Evolutionary conservation across 2,113 vertebrate genomes (phyloP).

Genomic region (Rhinopithecus roxellana): DNA sequence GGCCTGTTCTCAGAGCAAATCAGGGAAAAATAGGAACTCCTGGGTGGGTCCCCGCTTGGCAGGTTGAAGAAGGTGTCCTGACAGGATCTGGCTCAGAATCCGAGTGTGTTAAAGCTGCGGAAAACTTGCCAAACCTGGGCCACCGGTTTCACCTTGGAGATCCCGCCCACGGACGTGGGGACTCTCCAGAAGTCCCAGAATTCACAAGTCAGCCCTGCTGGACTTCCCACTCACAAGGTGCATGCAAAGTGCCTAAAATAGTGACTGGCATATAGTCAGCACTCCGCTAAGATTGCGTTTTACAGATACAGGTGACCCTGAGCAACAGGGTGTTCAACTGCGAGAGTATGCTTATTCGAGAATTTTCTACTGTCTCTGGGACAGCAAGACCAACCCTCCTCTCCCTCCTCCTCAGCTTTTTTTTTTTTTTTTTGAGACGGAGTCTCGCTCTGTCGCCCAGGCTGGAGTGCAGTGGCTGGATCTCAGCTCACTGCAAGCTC

Average conservation of each 20-base stretch:
- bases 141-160: not conserved
- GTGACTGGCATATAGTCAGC: not conserved
- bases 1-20: not conserved
- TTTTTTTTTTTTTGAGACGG: no score
- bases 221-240: not conserved
- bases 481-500: no score
- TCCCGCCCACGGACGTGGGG: not conserved
- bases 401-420: not conserved
- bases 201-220: no score
- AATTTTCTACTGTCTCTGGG: not conserved
- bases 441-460: no score
- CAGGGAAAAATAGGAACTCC: not conserved
- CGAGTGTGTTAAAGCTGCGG: not conserved
- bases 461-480: no score
- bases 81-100: not conserved
- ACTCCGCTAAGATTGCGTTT: not conserved
- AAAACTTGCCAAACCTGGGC: not conserved
- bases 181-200: not conserved
- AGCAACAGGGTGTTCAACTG: not conserved
- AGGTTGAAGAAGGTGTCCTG: not conserved
- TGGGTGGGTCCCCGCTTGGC: not conserved
- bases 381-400: not conserved
- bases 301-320: not conserved
- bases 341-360: not conserved
- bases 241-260: not conserved